phyloP scores from a whole-genome alignment of 2,797 vertebrate genomes.

The Adelosebastes latens region DNA sequence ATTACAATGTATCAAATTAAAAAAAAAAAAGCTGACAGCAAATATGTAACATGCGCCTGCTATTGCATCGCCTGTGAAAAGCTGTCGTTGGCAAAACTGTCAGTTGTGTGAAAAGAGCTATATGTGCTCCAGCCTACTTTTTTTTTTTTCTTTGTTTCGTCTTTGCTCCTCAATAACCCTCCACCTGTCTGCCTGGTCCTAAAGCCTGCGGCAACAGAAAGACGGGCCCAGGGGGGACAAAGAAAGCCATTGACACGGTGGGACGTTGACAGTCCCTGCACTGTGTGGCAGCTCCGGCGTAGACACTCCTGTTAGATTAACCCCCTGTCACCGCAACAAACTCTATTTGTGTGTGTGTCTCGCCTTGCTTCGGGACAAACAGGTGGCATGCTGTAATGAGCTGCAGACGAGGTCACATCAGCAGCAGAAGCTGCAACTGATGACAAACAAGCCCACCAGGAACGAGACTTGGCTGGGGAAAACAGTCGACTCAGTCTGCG shows the following conservation, averaged over 20 bases:
- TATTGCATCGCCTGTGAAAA: slow-evolving; percentile 3
- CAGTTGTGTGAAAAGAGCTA: slow-evolving; percentile 33
- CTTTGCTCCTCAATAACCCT: slow-evolving; percentile 51
- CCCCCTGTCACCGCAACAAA: slow-evolving; percentile 68
- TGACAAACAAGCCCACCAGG: slow-evolving; percentile 80
- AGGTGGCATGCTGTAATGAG: slow-evolving; percentile 85
- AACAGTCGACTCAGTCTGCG: slow-evolving; percentile 16
- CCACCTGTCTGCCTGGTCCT: slow-evolving; percentile 74
- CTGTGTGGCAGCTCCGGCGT: slow-evolving; percentile 54
- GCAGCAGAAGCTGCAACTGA: slow-evolving; percentile 68
- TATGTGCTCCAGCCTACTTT: neutral
- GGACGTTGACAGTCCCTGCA: slow-evolving; percentile 59
- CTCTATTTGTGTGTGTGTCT: slow-evolving; percentile 53
- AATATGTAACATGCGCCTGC: slow-evolving; percentile 9
- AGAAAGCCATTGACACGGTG: slow-evolving; percentile 70
- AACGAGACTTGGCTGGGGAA: slow-evolving; percentile 36
- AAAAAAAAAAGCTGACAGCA: slow-evolving; percentile 20
- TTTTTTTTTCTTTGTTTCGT: slow-evolving; percentile 39
- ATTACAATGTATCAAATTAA: slow-evolving; percentile 3
- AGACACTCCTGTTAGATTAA: slow-evolving; percentile 77
- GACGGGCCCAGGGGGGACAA: slow-evolving; percentile 64
- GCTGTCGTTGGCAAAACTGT: slow-evolving; percentile 14
- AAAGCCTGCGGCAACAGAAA: slow-evolving; percentile 55
- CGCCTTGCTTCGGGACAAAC: slow-evolving; percentile 81
- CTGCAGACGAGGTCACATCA: slow-evolving; percentile 80